These are phyloP conservation scores for Unio delphinus DNA, from an alignment of 2,888 invertebrate genomes.

Conservation along the genomic window DNA sequence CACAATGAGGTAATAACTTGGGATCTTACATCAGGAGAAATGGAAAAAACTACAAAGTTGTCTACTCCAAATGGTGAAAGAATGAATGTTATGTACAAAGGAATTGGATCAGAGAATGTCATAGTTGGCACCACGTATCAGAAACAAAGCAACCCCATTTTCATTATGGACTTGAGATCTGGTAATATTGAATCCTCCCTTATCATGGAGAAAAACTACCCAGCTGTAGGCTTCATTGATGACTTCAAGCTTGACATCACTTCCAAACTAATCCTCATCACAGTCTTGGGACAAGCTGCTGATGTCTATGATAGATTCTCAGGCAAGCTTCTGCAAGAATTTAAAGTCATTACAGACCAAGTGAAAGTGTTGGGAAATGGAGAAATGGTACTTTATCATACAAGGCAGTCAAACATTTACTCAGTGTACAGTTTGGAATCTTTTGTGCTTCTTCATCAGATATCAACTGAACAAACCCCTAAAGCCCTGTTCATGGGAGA, in stretches of 20 bases:
- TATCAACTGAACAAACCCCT: slow-evolving; percentile 23
- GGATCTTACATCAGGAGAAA: slow-evolving; percentile 48
- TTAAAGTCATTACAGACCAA: slow-evolving; percentile 35
- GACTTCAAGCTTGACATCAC: slow-evolving; percentile 38
- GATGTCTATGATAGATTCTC: slow-evolving; percentile 34
- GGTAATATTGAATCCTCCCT: slow-evolving; percentile 33
- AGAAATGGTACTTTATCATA: slow-evolving; percentile 30
- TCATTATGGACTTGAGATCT: slow-evolving; percentile 37
- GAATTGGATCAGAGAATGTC: slow-evolving; percentile 24
- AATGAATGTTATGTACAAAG: slow-evolving; percentile 41
- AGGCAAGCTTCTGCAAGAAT: slow-evolving; percentile 37
- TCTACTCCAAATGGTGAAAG: slow-evolving; percentile 20
- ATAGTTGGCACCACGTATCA: slow-evolving; percentile 44
- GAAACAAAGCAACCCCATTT: slow-evolving; percentile 37
- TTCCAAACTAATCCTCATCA: slow-evolving; percentile 25
- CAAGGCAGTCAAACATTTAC: slow-evolving; percentile 34
- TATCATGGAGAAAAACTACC: slow-evolving; percentile 41
- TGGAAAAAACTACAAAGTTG: slow-evolving; percentile 32
- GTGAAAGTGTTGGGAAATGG: slow-evolving; percentile 29
- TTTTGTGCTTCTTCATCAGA: slow-evolving; percentile 26
- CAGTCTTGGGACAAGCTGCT: slow-evolving; percentile 27
- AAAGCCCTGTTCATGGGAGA: slow-evolving; percentile 12
- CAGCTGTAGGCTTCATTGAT: slow-evolving; percentile 44
- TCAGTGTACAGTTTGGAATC: slow-evolving; percentile 23
- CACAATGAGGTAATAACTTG: slow-evolving; percentile 45